Evolutionary conservation across 1,140 invertebrate species (phyloP).

Genomic region (Olivierus martensii): DNA sequence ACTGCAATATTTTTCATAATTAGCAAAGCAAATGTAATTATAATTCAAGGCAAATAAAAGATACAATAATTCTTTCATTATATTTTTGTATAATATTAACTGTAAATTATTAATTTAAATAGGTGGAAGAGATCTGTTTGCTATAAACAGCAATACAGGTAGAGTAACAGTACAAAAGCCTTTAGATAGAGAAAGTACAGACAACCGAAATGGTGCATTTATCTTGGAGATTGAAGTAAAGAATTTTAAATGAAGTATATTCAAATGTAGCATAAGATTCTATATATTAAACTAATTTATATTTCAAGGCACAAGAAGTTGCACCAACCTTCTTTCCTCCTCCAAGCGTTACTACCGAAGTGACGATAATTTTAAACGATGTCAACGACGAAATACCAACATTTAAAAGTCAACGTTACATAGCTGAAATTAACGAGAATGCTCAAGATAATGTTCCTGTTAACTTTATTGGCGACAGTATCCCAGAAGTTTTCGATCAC

Average conservation of each 20-base stretch:
- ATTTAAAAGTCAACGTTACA: constrained; percentile 61
- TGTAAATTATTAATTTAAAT: neutral
- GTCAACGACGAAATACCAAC: constrained; percentile 84
- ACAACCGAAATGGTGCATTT: constrained; percentile 65
- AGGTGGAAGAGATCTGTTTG: constrained; percentile 36
- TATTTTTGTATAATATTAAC: neutral
- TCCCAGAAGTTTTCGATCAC: constrained; percentile 80
- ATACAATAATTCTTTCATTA: too few species aligned
- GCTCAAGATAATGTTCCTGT: constrained; percentile 77
- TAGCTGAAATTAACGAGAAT: constrained; percentile 83
- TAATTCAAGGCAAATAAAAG: too few species aligned
- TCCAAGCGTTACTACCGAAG: constrained; percentile 67
- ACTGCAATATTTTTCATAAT: too few species aligned
- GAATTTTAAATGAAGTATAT: constrained; percentile 4
- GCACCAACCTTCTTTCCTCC: constrained; percentile 42
- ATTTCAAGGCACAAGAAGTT: constrained; percentile 50
- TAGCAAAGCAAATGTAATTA: too few species aligned
- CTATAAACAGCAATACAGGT: constrained; percentile 65
- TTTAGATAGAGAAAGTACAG: constrained; percentile 66
- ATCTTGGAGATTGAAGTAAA: constrained; percentile 65
- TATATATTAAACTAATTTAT: neutral
- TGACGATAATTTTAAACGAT: constrained; percentile 85
- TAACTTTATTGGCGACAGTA: constrained; percentile 60
- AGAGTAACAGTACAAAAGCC: constrained; percentile 56
- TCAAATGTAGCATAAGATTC: too few species aligned